Conservation (phyloP, 1,140 invertebrate genomes). For the Caenorhabditis briggsae region DNA sequence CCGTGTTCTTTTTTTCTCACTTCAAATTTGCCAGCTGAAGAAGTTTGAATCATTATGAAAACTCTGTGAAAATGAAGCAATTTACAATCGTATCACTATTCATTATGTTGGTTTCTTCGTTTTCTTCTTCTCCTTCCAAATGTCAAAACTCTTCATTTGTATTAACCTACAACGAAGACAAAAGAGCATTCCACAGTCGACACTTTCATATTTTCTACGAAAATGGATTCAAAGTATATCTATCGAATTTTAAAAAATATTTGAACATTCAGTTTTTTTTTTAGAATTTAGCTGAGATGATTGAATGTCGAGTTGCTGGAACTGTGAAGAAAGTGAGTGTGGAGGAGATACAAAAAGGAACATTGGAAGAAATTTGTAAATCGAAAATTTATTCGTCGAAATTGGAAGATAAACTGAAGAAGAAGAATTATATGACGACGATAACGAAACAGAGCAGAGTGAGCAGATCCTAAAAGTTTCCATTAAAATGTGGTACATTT, state of each 20-base stretch:
- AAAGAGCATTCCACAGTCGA: neutral
- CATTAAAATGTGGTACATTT: neutral
- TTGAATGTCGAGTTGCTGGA: neutral
- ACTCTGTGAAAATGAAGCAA: conserved; percentile 6
- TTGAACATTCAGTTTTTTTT: too few species aligned
- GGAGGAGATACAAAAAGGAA: neutral
- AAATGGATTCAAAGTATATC: neutral
- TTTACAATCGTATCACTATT: conserved; percentile 9
- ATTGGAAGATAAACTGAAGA: conserved; percentile 19
- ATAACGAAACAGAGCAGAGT: neutral
- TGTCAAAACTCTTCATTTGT: conserved; percentile 11
- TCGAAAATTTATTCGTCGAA: neutral
- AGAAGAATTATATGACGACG: conserved; percentile 31
- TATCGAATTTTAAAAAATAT: neutral
- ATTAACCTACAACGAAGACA: conserved; percentile 4
- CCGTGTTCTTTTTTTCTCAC: conserved; percentile 4
- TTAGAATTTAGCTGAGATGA: neutral
- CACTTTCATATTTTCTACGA: conserved; percentile 49
- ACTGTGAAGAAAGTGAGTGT: conserved; percentile 11
- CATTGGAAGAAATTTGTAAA: neutral
- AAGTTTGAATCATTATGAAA: neutral
- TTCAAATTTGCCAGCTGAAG: neutral
- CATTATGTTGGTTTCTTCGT: neutral
- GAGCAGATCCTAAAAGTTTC: neutral
- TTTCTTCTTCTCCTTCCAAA: neutral